Evolutionary conservation across 2,113 vertebrate genomes (phyloP), one percentile per base, ranked within the genome.

Genomic region (Taurulus bubalis): DNA sequence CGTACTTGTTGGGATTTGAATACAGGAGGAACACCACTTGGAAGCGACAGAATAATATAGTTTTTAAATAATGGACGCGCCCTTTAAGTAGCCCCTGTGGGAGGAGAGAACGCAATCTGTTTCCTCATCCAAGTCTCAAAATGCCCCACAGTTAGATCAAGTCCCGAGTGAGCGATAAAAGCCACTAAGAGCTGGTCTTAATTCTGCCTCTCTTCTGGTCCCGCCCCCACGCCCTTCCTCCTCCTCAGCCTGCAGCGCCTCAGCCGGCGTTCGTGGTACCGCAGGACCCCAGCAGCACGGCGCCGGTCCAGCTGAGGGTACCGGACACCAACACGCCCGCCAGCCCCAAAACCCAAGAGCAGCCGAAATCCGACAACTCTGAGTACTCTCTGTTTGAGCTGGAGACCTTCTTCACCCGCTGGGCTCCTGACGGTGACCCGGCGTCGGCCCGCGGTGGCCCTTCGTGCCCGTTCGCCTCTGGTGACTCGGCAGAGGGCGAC

Each of bases 351-450:
- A 15, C 68, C 30, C 64, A 75, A 20, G 71, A 70, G 10, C 71
- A 28, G 24, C 49, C 58, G 15, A 80, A 55, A 40, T 18, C 45
- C 1, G 45, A 71, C 1, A 64, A 66, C 40, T 80, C 83, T 0
- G 90, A 93, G 3, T 92, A 80, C 79, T 87, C 89, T 12, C 64
- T 92, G 80, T 93, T 90, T 74, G 94, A 94, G 4, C 80, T 92
- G 24, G 91, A 93, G 76, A 89, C 84, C 0, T 88, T 93, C 68
- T 91, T 93, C 66, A 89, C 87, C 10, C 85, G 79, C 34, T 94
- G 93, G 94, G 85, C 86, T 49, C 80, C 93, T 1, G 89, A 91
- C 4, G 66, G 11, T 12, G 80, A 83, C 36, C 36, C 78, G 0
- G 22, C 10, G 2, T 2, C 71, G 3, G 22, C 77, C 34, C 40